Evolutionary conservation across 1,140 invertebrate genomes (phyloP).

Genomic region (Caenorhabditis inopinata): DNA sequence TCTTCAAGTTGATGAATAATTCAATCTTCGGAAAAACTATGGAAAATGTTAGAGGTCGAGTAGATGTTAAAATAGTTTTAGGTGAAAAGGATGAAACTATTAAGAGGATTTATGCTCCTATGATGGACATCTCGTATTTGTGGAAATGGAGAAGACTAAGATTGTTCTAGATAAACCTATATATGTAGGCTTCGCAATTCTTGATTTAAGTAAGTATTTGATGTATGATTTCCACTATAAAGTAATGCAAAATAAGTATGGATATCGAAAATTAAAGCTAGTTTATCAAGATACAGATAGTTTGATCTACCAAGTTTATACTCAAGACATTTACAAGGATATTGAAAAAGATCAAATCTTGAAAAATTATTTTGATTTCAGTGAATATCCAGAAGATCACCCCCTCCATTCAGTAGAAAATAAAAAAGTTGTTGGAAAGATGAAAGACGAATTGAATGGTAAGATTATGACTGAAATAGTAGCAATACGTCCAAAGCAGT

Average conservation of each 20-base stretch:
- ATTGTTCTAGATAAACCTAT: conserved; percentile 55
- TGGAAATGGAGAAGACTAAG: conserved; percentile 22
- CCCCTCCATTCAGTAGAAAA: conserved; percentile 34
- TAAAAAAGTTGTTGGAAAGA: conserved; percentile 52
- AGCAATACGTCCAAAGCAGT: conserved; percentile 51
- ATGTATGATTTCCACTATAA: conserved; percentile 65
- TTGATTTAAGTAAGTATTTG: conserved; percentile 57
- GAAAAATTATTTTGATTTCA: conserved; percentile 40
- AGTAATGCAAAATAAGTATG: conserved; percentile 54
- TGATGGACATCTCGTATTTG: conserved; percentile 3
- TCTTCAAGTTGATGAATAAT: conserved; percentile 70
- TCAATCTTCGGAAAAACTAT: conserved; percentile 69
- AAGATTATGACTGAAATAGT: conserved; percentile 50
- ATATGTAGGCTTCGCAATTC: conserved; percentile 56
- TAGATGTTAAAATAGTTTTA: conserved; percentile 62
- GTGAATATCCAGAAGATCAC: conserved; percentile 25
- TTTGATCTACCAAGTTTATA: conserved; percentile 32
- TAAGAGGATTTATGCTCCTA: background rate
- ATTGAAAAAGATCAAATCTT: background rate
- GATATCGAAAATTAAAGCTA: conserved; percentile 30
- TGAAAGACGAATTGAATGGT: conserved; percentile 55
- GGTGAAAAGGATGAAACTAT: conserved; percentile 25
- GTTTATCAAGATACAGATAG: conserved; percentile 42
- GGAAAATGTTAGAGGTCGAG: conserved; percentile 68
- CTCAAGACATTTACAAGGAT: conserved; percentile 45